A percentile compares a stretch with the other conserved stretches of the same genome.
Conservation (phyloP, 2,797 vertebrate genomes). For the Gephyroberyx darwinii region DNA sequence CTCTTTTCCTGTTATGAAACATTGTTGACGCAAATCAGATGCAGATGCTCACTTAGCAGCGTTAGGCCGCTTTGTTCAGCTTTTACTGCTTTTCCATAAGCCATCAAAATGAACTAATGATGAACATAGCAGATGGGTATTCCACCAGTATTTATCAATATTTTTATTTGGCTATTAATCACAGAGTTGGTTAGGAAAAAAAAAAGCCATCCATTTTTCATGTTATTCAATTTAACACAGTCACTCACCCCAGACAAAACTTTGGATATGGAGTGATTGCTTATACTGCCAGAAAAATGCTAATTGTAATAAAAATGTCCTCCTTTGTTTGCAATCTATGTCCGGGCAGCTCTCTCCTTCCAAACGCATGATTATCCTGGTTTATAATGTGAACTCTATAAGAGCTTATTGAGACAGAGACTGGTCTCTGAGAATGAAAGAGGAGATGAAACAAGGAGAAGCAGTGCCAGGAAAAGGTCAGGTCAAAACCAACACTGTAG, state of each 20-base stretch:
- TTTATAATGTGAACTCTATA: slow-evolving; percentile 1
- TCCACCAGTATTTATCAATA: slow-evolving; percentile 20
- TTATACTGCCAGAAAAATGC: slow-evolving; percentile 8
- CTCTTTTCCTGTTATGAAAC: slow-evolving; percentile 16
- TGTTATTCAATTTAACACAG: not conserved
- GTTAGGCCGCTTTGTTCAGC: not conserved
- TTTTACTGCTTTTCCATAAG: slow-evolving; percentile 42
- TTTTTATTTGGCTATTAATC: slow-evolving; percentile 58
- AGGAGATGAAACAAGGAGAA: not conserved
- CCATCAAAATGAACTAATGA: slow-evolving; percentile 32
- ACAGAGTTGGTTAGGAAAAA: slow-evolving; percentile 14
- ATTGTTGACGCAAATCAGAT: slow-evolving; percentile 1
- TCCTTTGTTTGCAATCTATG: not conserved
- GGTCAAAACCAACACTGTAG: not conserved
- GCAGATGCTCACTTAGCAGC: slow-evolving; percentile 36
- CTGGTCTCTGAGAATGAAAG: not conserved
- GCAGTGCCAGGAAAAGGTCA: too few species aligned
- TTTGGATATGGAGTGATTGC: not conserved
- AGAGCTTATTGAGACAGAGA: not conserved
- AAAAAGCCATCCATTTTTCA: too few species aligned
- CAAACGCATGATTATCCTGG: not conserved
- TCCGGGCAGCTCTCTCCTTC: not conserved
- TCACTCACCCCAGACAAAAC: not conserved
- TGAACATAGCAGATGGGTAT: slow-evolving; percentile 43
- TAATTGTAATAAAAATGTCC: not conserved